phyloP scores from a whole-genome alignment of 2,888 invertebrate species.

The Thysanoteuthis rhombus region DNA sequence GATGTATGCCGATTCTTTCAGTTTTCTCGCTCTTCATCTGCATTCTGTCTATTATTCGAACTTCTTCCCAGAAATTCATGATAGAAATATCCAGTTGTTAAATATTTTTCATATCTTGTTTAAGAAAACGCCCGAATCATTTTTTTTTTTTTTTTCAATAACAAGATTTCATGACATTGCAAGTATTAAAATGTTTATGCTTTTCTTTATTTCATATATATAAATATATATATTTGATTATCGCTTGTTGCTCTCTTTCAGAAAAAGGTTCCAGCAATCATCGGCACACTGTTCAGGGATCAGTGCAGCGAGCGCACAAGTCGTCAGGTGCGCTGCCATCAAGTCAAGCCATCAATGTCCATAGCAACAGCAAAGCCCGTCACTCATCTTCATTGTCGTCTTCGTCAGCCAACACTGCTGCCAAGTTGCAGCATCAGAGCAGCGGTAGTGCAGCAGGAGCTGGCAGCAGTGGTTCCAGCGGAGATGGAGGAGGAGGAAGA shows the following conservation, averaged over 20 bases:
- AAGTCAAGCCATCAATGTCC: conserved; percentile 1
- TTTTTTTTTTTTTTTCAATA: too few species aligned
- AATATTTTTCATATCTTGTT: too few species aligned
- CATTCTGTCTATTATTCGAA: too few species aligned
- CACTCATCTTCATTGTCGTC: neutral
- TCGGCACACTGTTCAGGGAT: conserved; percentile 23
- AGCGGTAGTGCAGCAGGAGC: neutral
- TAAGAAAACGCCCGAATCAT: too few species aligned
- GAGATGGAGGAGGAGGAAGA: neutral
- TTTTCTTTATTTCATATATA: too few species aligned
- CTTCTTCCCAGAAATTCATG: too few species aligned
- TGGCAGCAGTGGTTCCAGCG: neutral
- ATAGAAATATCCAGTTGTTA: too few species aligned
- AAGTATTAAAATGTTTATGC: too few species aligned
- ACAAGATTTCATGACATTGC: too few species aligned
- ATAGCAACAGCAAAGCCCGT: conserved; percentile 27
- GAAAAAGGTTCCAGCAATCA: conserved; percentile 30
- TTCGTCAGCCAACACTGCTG: neutral
- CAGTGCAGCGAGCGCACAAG: conserved; percentile 24
- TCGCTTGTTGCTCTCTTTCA: neutral
- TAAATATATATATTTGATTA: too few species aligned
- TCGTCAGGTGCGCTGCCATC: neutral
- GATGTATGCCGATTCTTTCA: too few species aligned
- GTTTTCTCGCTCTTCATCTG: too few species aligned
- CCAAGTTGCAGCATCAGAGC: neutral